Base-by-base conservation (phyloP, 35 echinoderm and acorn worm species). In the Lytechinus variegatus region DNA sequence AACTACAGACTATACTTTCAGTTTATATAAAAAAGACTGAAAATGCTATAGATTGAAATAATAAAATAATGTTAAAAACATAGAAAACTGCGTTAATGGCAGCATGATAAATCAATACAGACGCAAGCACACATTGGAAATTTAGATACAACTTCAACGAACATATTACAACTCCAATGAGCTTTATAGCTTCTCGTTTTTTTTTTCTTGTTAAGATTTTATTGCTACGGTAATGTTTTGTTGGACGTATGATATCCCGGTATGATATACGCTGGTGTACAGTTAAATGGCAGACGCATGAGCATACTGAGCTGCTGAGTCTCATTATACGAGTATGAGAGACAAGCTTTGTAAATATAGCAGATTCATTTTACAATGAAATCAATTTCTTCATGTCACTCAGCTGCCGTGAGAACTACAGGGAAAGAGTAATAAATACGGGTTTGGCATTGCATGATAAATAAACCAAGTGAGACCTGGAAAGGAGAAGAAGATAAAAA, bases 311-410 rank as follows among this genome's bases (percentile, higher is more conserved):
- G 33, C 33, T 71, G 14, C 16, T 19, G 19, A 79, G 66, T 79
- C 19, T 79, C 66, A 79, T 79, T 79, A 24, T n/a, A 19, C 33
- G 33, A 16, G 66, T 79, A 79, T 24, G 28, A 90, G 52, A 90
- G 27, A 54, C 8, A 54, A 90, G 88, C 88, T 90, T 90, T 90
- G 88, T 54, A 52, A 90, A 90, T 54, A 93, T 27, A 93, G 57
- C n/a, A 24, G 92, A 93, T n/a, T 93, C 92, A 93, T 93, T 93
- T 93, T 14, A 27, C 24, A 8, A 56, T 56, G 52, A 93, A 56
- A 93, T 56, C 91, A 56, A 93, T 93, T 93, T 93, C 55, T 24
- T 55, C 92, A 24, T 93, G 92, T 93, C 92, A 93, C 55, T 93
- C 92, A 93, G 53, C 55, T 57, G 88, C 52, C 29, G 88, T 52